These are phyloP conservation scores for Anhinga rufa DNA, from an alignment of 2,113 vertebrate species.

Conservation along the genomic window DNA sequence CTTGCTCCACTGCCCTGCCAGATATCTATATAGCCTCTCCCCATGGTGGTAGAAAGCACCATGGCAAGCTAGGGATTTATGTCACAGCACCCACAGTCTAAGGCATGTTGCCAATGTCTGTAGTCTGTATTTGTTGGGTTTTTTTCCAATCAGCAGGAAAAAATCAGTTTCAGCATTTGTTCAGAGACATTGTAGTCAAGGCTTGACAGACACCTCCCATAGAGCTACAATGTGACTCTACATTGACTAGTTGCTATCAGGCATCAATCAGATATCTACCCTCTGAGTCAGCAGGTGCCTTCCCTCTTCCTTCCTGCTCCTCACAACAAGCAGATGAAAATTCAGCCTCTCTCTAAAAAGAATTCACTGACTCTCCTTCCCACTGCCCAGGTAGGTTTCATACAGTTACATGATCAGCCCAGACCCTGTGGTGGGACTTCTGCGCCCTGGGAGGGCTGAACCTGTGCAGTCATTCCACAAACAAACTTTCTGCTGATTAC, in stretches of 20 bases:
- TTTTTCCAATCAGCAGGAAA: not conserved
- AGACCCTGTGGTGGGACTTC: not conserved
- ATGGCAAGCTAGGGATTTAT: not conserved
- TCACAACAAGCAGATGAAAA: not conserved
- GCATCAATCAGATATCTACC: not conserved
- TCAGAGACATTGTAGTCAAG: not conserved
- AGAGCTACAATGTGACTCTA: not conserved
- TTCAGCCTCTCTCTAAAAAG: not conserved
- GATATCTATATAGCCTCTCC: not conserved
- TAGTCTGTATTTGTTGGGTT: not conserved
- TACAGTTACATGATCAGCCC: not conserved
- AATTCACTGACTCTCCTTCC: not conserved
- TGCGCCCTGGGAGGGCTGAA: not conserved
- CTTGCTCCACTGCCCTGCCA: not conserved
- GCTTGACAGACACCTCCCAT: not conserved
- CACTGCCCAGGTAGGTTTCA: not conserved
- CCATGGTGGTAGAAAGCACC: not conserved
- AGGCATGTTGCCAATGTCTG: not conserved
- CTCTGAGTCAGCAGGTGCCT: not conserved
- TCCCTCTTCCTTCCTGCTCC: not conserved
- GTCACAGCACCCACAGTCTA: not conserved
- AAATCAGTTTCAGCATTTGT: not conserved
- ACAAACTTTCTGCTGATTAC: not conserved
- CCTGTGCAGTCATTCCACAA: not conserved
- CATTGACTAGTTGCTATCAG: not conserved